phyloP scores from a whole-genome alignment of 2,113 vertebrate species.

The Cardinalis cardinalis region DNA sequence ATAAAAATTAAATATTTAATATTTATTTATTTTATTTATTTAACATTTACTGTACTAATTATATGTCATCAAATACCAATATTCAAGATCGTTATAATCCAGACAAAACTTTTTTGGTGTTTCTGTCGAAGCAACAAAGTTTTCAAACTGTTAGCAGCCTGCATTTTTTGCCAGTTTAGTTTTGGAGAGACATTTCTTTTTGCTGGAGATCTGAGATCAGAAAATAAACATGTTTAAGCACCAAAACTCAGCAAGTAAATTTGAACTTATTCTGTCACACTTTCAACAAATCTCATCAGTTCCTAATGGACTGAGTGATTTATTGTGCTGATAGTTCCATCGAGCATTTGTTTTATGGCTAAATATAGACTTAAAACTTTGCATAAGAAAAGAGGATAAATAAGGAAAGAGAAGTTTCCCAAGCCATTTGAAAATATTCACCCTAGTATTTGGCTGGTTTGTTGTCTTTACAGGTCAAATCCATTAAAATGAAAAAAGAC shows the following conservation, averaged over 20 bases:
- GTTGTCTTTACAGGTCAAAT: neutral
- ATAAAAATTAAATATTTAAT: too few relatives aligned
- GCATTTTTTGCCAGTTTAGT: neutral
- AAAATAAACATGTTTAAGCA: neutral
- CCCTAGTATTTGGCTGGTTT: neutral
- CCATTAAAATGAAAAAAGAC: neutral
- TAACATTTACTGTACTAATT: neutral
- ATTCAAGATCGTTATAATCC: neutral
- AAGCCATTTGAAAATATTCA: neutral
- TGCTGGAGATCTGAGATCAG: neutral
- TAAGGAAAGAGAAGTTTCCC: neutral
- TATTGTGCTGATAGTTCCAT: neutral
- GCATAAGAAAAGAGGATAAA: neutral
- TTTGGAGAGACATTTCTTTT: neutral
- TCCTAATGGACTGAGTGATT: neutral
- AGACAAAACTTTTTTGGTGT: neutral
- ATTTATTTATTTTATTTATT: too few relatives aligned
- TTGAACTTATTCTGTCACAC: neutral
- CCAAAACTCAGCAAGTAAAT: neutral
- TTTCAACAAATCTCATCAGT: neutral
- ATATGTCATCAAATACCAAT: neutral
- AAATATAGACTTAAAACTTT: neutral
- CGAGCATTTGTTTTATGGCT: neutral
- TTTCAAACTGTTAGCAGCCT: neutral
- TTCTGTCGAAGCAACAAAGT: neutral